Evolutionary conservation across 2,888 invertebrate genomes (phyloP), one percentile per base, ranked within the genome.

Genomic region (Oscheius onirici): DNA sequence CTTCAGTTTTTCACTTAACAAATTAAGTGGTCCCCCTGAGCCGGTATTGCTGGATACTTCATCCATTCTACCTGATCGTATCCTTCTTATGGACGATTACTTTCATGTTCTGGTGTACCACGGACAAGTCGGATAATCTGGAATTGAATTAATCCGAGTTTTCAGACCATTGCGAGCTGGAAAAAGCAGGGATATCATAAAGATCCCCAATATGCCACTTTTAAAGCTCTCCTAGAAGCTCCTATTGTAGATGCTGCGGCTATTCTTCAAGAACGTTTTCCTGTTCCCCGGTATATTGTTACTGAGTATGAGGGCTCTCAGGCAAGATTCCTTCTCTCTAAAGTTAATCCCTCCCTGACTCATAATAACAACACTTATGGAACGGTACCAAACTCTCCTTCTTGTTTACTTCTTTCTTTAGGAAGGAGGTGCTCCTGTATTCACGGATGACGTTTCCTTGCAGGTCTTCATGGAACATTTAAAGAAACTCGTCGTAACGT

Each of bases 391-490:
- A 17, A 22, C 6, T 24, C 24, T 24, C 10, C 2, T 22, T 3
- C 11, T 44, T 61, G 5, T 11, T 20, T 41, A 15, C 15, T 46
- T 22, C 20, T 52, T 11, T 15, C 24, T 68, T 68, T 95, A 96
- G 95, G 96, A 96, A 89, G 93, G 93, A 84, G 95, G 96, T 77
- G 95, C 96, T 69, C 95, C 97, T 51, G 97, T 99, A 75, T 90
- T 99, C 83, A 99, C 99, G 0, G 99, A 99, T 89, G 99, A 99
- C 89, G 99, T 99, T 41, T 97, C 97, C 71, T 91, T 99, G 78
- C 99, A 99, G 92, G 95, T 99, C 55, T 99, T 99, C 89, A 99
- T 99, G 97, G 97, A 99, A 88, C 99, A 99, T 90, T 91, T 99
- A 83, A 99, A 97, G 90, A 99, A 99, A 89, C 90, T 99, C 81